Evolutionary conservation across 2,888 invertebrate species (phyloP).

Genomic region (Nyleta sp.): DNA sequence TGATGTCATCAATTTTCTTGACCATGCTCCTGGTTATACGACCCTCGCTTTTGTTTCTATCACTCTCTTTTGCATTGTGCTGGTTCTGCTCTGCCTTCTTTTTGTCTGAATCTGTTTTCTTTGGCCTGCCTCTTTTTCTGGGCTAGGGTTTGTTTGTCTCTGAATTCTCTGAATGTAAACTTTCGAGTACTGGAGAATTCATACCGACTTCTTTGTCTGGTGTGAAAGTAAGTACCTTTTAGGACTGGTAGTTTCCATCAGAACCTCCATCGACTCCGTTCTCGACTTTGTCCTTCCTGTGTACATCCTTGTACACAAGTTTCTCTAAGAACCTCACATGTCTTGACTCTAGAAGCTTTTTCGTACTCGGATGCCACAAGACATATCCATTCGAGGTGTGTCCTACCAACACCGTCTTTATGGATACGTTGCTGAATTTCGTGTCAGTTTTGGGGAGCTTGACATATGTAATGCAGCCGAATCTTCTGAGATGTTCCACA

Average conservation of each 20-base stretch:
- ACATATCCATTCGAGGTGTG: constrained; percentile 39
- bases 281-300: background rate
- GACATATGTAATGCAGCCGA: constrained; percentile 12
- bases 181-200: constrained; percentile 19
- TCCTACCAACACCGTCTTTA: constrained; percentile 2
- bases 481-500: constrained; percentile 11
- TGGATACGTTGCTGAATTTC: constrained; percentile 3
- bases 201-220: background rate
- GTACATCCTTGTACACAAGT: constrained; percentile 8
- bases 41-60: constrained; percentile 20
- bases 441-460: constrained; percentile 10
- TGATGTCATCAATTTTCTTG: constrained; percentile 43
- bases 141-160: constrained; percentile 33
- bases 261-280: constrained; percentile 1
- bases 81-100: constrained; percentile 17
- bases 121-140: constrained; percentile 61
- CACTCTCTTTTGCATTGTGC: background rate
- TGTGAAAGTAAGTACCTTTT: background rate
- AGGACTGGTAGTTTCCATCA: background rate
- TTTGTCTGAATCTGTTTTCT: constrained; percentile 26
- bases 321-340: constrained; percentile 9
- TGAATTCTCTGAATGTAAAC: constrained; percentile 23
- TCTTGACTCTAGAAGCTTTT: constrained; percentile 43
- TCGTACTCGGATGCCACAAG: constrained; percentile 59
- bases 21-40: constrained; percentile 38